A percentile compares a stretch with the other conserved stretches of the same genome.
Conservation (phyloP, 2,888 invertebrate genomes). For the Prionchulus punctatus region DNA sequence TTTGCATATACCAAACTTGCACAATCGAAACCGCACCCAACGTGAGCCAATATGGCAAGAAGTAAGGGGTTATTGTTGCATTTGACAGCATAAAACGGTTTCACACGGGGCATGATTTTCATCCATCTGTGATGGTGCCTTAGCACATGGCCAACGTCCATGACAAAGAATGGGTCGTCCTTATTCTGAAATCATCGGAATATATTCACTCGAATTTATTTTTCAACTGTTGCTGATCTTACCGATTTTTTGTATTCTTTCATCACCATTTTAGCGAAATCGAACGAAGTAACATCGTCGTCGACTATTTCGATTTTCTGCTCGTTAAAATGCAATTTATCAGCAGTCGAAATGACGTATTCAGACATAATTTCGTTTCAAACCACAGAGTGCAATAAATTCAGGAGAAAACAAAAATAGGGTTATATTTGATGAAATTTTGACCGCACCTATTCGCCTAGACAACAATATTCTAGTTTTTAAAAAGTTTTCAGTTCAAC, state of each 20-base stretch:
- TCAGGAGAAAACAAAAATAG: too few species aligned
- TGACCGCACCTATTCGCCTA: too few species aligned
- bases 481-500: too few species aligned
- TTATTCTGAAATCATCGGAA: slow-evolving; percentile 14
- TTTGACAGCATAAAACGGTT: slow-evolving; percentile 57
- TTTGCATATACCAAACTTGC: slow-evolving; percentile 59
- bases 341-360: too few species aligned
- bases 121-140: slow-evolving; percentile 48
- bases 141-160: slow-evolving; percentile 19
- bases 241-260: not conserved
- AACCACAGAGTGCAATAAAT: too few species aligned
- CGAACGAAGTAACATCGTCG: not conserved
- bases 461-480: too few species aligned
- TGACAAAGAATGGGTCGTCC: slow-evolving; percentile 23
- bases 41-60: slow-evolving; percentile 60
- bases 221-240: not conserved
- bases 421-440: too few species aligned
- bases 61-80: slow-evolving; percentile 78
- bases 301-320: not conserved
- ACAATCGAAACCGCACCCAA: slow-evolving; percentile 83
- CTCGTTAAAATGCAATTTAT: not conserved
- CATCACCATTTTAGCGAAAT: not conserved
- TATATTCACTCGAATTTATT: not conserved
- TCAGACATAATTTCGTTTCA: too few species aligned
- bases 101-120: slow-evolving; percentile 44